Evolutionary conservation across 2,113 vertebrate species (phyloP), one percentile per base, ranked within the genome.

Genomic region (Mirounga angustirostris): DNA sequence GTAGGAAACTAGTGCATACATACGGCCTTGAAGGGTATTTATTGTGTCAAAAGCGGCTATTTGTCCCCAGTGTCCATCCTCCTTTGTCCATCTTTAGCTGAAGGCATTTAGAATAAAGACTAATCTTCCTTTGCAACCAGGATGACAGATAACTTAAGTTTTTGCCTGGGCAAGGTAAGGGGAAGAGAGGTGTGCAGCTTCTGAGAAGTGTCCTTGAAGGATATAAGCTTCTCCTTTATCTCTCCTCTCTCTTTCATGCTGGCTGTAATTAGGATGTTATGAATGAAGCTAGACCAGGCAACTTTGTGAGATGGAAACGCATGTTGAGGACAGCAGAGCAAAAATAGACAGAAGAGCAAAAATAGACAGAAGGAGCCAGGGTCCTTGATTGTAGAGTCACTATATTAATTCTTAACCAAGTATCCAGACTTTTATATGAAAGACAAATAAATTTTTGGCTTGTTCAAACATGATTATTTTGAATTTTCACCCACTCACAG

Each of bases 391-490:
- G 12, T 22, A 19, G 15, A 79, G n/a, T 43, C 52, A 59, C 21
- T 22, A 15, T 12, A 59, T 40, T 61, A 36, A 58, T 6, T 85
- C 30, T 61, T 84, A 56, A 9, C 21, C 54, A 84, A 84, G 40
- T 85, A 59, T 36, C 4, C 40, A 74, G 15, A 36, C 65, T 89
- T 97, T 36, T 50, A 2, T 13, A 36, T 65, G n/a, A 92, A 6
- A 89, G 63, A 46, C n/a, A 97, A 87, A 84, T 78, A 33, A 78
- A 56, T 71, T 74, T 94, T 94, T 59, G 26, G n/a, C 54, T 46
- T 78, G 18, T 28, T 91, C 91, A 83, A 91, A 61, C 36, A 78
- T 63, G 63, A n/a, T 56, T 67, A 69, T 81, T 97, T 92, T 73
- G 5, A 92, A 26, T 71, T 73, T 78, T 50, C 65, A 88, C 26